Evolutionary conservation across 2,888 invertebrate species (phyloP).

Genomic region (Melolontha melolontha): DNA sequence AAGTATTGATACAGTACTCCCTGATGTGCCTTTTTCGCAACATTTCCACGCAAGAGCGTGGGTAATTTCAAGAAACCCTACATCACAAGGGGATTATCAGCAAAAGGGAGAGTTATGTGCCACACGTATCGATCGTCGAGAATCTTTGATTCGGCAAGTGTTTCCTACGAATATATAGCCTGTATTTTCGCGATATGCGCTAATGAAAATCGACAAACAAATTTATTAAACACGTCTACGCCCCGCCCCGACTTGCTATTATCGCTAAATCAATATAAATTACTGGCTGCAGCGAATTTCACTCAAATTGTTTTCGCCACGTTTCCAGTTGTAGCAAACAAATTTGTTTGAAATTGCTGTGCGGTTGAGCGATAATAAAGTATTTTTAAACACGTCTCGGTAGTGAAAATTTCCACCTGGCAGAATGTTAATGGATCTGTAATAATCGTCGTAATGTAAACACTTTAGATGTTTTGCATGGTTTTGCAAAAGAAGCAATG

Average conservation of each 20-base stretch:
- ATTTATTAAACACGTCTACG: not conserved
- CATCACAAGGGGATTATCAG: constrained; percentile 29
- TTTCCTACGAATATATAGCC: not conserved
- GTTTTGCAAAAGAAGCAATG: too few relatives aligned
- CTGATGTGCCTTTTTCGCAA: constrained; percentile 6
- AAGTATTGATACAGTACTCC: not conserved
- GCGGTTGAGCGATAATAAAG: not conserved
- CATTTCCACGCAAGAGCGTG: constrained; percentile 4
- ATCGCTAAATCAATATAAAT: not conserved
- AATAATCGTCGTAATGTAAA: constrained; percentile 7
- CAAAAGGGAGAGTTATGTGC: constrained; percentile 31
- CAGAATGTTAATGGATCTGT: constrained; percentile 12
- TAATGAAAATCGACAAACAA: constrained; percentile 4
- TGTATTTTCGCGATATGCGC: not conserved
- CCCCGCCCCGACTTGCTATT: not conserved
- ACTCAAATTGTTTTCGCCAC: too few relatives aligned
- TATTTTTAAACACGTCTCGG: constrained; percentile 13
- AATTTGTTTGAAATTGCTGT: not conserved
- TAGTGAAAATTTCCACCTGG: not conserved
- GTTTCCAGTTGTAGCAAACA: too few relatives aligned
- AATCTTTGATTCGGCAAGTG: not conserved
- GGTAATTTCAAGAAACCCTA: constrained; percentile 25
- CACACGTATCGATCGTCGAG: constrained; percentile 15
- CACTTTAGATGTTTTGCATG: not conserved
- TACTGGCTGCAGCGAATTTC: too few relatives aligned